Conservation (phyloP, 2,888 invertebrate species). For the Lasioglossum figueresi region DNA sequence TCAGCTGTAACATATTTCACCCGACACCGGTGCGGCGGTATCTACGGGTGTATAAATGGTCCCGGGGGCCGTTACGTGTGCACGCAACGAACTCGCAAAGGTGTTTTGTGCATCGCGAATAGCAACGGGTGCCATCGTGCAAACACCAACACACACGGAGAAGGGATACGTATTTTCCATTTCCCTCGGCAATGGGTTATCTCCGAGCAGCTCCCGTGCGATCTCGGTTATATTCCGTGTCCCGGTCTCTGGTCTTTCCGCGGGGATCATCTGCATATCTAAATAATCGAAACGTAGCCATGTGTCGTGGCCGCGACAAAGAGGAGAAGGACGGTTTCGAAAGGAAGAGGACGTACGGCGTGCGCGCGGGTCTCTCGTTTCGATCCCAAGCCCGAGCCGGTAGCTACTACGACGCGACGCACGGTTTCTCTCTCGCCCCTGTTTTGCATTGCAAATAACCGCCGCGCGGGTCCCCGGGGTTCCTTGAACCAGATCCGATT, state of each 20-base stretch:
- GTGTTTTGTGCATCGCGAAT: neutral
- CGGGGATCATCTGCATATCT: slow-evolving; percentile 83
- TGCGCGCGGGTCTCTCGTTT: slow-evolving; percentile 69
- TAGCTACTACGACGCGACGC: slow-evolving; percentile 66
- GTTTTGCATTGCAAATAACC: slow-evolving; percentile 82
- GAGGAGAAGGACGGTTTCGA: slow-evolving; percentile 64
- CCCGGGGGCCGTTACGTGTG: slow-evolving; percentile 28
- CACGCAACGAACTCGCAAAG: slow-evolving; percentile 44
- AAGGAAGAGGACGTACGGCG: slow-evolving; percentile 75
- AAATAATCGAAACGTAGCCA: slow-evolving; percentile 83
- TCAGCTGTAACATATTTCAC: slow-evolving; percentile 7
- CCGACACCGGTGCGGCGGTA: slow-evolving; percentile 4
- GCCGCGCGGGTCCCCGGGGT: slow-evolving; percentile 76
- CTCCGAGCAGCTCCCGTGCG: slow-evolving; percentile 14
- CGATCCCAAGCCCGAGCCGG: slow-evolving; percentile 44
- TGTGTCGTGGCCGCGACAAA: slow-evolving; percentile 77
- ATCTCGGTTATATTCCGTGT: slow-evolving; percentile 50
- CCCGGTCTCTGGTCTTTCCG: slow-evolving; percentile 56
- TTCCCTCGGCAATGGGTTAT: slow-evolving; percentile 27
- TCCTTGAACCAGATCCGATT: slow-evolving; percentile 84
- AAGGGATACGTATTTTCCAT: slow-evolving; percentile 32
- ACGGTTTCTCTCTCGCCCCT: slow-evolving; percentile 67
- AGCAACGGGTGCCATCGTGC: neutral
- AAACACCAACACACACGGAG: neutral
- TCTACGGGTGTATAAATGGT: slow-evolving; percentile 20